A percentile compares a stretch with the other conserved stretches of the same genome.
These are phyloP conservation scores for Rhingia campestris DNA, from an alignment of 2,888 invertebrate species.

Conservation along the genomic window DNA sequence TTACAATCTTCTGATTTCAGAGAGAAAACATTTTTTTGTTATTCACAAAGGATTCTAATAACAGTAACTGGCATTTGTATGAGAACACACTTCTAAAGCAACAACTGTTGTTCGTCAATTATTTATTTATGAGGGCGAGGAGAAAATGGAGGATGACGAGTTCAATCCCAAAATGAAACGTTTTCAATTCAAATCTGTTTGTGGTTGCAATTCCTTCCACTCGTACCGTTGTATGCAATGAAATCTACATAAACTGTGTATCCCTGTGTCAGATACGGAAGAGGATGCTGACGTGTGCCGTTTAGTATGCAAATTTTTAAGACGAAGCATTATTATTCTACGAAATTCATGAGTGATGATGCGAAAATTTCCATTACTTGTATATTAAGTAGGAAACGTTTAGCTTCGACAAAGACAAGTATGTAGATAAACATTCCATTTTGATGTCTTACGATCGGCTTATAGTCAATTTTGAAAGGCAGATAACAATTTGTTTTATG, in stretches of 20 bases:
- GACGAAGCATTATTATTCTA: slow-evolving; percentile 35
- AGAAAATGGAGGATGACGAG: background rate
- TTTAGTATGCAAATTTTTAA: slow-evolving; percentile 47
- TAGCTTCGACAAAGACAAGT: slow-evolving; percentile 1
- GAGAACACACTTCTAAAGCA: background rate
- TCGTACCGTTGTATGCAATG: slow-evolving; percentile 33
- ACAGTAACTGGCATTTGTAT: background rate
- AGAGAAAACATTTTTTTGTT: too few species aligned
- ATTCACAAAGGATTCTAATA: too few species aligned
- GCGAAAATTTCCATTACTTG: slow-evolving; percentile 3
- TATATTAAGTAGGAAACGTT: background rate
- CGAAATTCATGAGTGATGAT: slow-evolving; percentile 12
- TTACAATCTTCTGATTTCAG: too few species aligned
- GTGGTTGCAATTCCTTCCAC: slow-evolving; percentile 14
- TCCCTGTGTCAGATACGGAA: slow-evolving; percentile 12
- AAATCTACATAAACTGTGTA: slow-evolving; percentile 56
- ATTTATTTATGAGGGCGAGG: slow-evolving; percentile 27
- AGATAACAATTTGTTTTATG: slow-evolving; percentile 35
- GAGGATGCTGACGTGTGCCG: slow-evolving; percentile 17
- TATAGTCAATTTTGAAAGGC: slow-evolving; percentile 36
- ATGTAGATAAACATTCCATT: background rate
- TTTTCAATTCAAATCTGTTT: slow-evolving; percentile 14
- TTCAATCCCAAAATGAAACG: background rate
- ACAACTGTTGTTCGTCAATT: slow-evolving; percentile 45
- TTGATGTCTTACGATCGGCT: slow-evolving; percentile 42